A percentile compares a stretch with the other conserved stretches of the same genome.
phyloP scores from a whole-genome alignment of 2,888 invertebrate species.

The Camptogramma bilineatum region DNA sequence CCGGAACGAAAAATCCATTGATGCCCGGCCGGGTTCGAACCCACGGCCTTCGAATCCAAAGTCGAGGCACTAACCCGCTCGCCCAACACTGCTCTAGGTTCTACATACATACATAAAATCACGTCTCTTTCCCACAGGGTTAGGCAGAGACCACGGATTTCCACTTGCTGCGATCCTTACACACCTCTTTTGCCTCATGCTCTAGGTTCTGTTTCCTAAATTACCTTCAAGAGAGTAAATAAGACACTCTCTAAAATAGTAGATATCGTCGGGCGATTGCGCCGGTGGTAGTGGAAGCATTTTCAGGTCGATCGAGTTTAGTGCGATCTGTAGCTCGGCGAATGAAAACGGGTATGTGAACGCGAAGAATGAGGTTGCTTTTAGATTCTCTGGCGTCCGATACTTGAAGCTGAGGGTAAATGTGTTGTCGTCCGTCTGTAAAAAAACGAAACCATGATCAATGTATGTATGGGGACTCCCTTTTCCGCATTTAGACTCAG shows the following conservation, averaged over 20 bases:
- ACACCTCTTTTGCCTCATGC: no score
- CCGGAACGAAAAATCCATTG: no score
- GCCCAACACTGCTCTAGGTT: no score
- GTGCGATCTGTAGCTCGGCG: constrained; percentile 90
- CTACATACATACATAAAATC: no score
- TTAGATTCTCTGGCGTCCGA: constrained; percentile 88
- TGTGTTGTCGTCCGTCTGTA: constrained; percentile 89
- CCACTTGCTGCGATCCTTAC: no score
- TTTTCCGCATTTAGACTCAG: no score
- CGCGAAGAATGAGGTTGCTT: constrained; percentile 93
- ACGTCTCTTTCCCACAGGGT: no score
- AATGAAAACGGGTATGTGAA: constrained; percentile 97
- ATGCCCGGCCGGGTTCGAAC: no score
- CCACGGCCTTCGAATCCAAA: no score
- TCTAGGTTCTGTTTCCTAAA: neutral
- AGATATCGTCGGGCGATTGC: constrained; percentile 88
- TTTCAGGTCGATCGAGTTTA: constrained; percentile 88
- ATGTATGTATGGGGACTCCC: no score
- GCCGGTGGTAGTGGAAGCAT: constrained; percentile 75
- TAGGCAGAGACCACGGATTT: no score
- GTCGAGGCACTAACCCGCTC: no score
- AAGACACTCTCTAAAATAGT: constrained; percentile 93
- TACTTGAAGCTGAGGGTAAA: constrained; percentile 91
- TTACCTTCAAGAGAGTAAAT: constrained; percentile 90
- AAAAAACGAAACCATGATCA: constrained; percentile 6